Conservation (phyloP, 2,113 vertebrate genomes). For the Lota lota region DNA sequence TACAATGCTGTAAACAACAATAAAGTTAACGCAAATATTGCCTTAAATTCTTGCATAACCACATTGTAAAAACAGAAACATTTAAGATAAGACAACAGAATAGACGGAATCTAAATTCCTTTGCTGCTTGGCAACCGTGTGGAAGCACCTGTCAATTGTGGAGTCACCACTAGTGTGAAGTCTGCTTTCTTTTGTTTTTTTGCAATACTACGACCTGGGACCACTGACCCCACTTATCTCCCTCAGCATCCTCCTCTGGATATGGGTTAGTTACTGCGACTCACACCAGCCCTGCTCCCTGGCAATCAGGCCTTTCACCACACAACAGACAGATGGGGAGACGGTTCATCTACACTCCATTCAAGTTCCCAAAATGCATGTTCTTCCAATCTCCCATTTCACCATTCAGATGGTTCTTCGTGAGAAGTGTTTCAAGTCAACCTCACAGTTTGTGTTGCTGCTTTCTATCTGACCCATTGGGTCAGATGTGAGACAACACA, state of each 20-base stretch:
- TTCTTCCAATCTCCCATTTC: background rate
- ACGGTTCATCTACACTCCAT: conserved; percentile 9
- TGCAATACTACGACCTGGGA: conserved; percentile 16
- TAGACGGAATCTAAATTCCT: background rate
- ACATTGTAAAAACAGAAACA: background rate
- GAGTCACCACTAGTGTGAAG: background rate
- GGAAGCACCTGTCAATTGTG: background rate
- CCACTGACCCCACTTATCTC: conserved; percentile 27
- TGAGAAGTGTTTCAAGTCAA: too few species aligned
- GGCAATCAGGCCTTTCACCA: conserved; percentile 46
- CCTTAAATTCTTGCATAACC: background rate
- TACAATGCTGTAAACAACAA: background rate
- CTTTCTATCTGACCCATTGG: too few species aligned
- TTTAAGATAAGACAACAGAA: background rate
- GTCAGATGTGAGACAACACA: too few species aligned
- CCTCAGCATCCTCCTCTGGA: conserved; percentile 17
- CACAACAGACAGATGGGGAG: conserved; percentile 5
- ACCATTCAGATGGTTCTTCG: background rate
- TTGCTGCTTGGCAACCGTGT: background rate
- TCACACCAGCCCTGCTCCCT: conserved; percentile 24
- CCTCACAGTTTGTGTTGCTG: too few species aligned
- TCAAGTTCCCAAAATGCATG: conserved; percentile 9
- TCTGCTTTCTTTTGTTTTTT: too few species aligned
- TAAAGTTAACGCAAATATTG: background rate
- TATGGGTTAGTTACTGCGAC: conserved; percentile 29